Evolutionary conservation across 2,888 invertebrate species (phyloP).

Genomic region (Chrysotoxum bicinctum): DNA sequence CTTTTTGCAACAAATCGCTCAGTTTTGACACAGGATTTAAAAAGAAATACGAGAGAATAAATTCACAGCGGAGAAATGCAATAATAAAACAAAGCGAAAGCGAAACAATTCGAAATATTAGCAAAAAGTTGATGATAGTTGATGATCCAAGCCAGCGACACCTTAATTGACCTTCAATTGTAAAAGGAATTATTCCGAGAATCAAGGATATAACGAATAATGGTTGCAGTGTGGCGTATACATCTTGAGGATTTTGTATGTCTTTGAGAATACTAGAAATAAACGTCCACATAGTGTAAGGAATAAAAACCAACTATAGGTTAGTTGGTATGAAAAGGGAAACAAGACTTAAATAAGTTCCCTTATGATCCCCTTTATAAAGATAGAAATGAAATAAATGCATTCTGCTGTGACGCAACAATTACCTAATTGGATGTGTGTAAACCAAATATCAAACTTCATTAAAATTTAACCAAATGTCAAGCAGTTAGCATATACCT

Average conservation of each 20-base stretch:
- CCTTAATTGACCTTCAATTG: slow-evolving; percentile 22
- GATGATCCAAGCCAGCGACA: slow-evolving; percentile 41
- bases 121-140: neutral
- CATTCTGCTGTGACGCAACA: too few relatives aligned
- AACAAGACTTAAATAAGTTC: too few relatives aligned
- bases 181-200: slow-evolving; percentile 46
- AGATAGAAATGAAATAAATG: too few relatives aligned
- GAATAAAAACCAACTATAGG: neutral
- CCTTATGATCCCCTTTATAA: too few relatives aligned
- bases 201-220: slow-evolving; percentile 28
- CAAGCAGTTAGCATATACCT: too few relatives aligned
- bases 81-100: slow-evolving; percentile 71
- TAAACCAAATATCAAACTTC: too few relatives aligned
- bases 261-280: slow-evolving; percentile 14
- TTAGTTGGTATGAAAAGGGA: too few relatives aligned
- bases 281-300: slow-evolving; percentile 5
- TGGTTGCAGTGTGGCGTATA: slow-evolving; percentile 52
- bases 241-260: slow-evolving; percentile 33
- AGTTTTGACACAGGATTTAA: slow-evolving; percentile 75
- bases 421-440: too few relatives aligned
- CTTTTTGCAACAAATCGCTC: slow-evolving; percentile 76
- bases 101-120: slow-evolving; percentile 73
- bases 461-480: too few relatives aligned
- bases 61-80: slow-evolving; percentile 64
- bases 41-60: slow-evolving; percentile 75